Evolutionary conservation across 2,888 invertebrate species (phyloP), one percentile per base, ranked within the genome.

Genomic region (Plebejus melissa): DNA sequence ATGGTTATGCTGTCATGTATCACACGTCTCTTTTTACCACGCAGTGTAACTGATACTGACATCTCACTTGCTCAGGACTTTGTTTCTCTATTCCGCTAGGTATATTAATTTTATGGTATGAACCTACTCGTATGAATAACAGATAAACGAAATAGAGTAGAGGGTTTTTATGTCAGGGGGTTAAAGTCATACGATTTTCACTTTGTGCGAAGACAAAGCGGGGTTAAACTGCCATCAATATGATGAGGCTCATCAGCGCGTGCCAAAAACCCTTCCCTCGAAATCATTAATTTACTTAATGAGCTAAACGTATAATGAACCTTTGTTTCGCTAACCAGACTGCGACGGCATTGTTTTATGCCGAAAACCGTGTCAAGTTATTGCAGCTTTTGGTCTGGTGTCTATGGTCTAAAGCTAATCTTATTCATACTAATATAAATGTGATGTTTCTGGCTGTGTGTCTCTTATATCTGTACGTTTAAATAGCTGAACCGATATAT

Each of bases 201-300:
- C 75, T 74, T 41, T 74, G 72, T 60, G 75, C 76, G 54, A 74
- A 79, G 77, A 83, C 83, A 82, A 81, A 80, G 81, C 74, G 71
- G 76, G 74, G 74, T 81, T 80, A 80, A 79, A 80, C 79, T 79
- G 77, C 80, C 83, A 85, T 86, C 84, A 86, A 85, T 86, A 83
- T 84, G 85, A 88, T 84, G 85, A 83, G 79, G 72, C 79, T 83
- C 83, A 85, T 86, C 82, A 82, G 79, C 80, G 82, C 82, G 82
- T 82, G 83, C 84, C 84, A 83, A 84, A 87, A 85, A 83, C 86
- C 86, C 84, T 84, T 85, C 83, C 83, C 83, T 82, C 80, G 81
- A 84, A 86, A 85, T 88, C 83, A 89, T 90, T 90, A 87, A 89
- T 90, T 88, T 85, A 85, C 83, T 83, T 87, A 90, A 90, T 87